Evolutionary conservation across 2,113 vertebrate species (phyloP).

Genomic region (Myotis yumanensis): DNA sequence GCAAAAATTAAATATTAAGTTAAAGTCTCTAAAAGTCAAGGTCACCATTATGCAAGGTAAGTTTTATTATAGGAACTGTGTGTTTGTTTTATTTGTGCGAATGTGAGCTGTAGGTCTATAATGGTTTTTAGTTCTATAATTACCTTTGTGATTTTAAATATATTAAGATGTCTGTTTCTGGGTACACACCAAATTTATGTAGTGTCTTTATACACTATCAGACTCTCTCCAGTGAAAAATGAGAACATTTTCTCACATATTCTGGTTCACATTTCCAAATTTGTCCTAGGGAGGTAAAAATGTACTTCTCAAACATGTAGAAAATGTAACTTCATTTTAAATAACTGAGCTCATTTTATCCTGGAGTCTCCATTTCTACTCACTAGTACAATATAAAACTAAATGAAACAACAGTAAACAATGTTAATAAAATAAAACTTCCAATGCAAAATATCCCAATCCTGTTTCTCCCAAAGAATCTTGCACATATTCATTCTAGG

Average conservation of each 20-base stretch:
- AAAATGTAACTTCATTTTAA: neutral
- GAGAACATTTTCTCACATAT: neutral
- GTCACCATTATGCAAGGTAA: neutral
- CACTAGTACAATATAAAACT: neutral
- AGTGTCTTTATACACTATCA: neutral
- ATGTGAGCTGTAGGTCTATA: neutral
- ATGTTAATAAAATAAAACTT: slow-evolving; percentile 1
- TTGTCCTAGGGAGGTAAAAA: neutral
- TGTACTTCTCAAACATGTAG: neutral
- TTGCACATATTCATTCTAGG: neutral
- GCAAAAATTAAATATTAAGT: neutral
- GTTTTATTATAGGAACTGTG: neutral
- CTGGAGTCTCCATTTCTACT: neutral
- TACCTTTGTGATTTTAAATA: neutral
- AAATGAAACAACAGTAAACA: neutral
- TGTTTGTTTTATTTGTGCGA: neutral
- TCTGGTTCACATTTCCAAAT: neutral
- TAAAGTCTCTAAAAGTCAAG: neutral
- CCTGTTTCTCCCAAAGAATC: neutral
- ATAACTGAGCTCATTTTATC: neutral
- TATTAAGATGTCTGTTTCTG: neutral
- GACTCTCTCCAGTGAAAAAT: neutral
- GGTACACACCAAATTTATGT: neutral
- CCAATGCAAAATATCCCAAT: neutral
- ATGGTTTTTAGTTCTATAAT: neutral